Evolutionary conservation across 23 tunicate species (phyloP), one percentile per base, ranked within the genome.

Genomic region (Aplidium turbinatum): DNA sequence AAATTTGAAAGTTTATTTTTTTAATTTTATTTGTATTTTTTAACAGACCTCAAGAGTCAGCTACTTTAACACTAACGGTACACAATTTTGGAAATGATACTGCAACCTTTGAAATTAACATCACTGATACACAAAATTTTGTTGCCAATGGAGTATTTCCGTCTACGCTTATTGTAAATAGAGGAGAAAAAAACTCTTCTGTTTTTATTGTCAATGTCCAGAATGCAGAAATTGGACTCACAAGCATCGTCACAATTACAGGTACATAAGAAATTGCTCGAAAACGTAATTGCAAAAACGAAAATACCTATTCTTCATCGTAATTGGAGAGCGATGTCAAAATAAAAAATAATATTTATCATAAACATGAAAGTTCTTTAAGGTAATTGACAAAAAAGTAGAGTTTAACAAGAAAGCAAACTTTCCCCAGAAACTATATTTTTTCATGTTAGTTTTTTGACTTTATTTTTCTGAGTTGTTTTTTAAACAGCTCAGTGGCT

Each of bases 201-300:
- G 42, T 75, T 25, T 3, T 55, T 0, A 33, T 54, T 3, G 38
- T 38, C 21, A 54, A 68, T 3, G 28, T 53, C 2, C 20, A 57
- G 5, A 58, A 25, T 35, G 55, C 32, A 21, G 20, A 22, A 0
- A 55, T 57, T 36, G 80, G 80, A 21, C 57, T 68, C 1, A 26
- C 80, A 36, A 75, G 69, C 18, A 38, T 57, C 1, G 58, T 75
- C 31, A 75, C 80, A 6, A 31, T 75, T 27, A 75, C 80, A 19
- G 80, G 80, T 75, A 16, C 3, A 35, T 71, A 16, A 4, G 42
- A 62, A 28, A n/a, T n/a, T n/a, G n/a, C n/a, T n/a, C n/a, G n/a
- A n/a, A n/a, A n/a, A n/a, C n/a, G n/a, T n/a, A n/a, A n/a, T n/a
- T n/a, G n/a, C n/a, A n/a, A n/a, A n/a, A n/a, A n/a, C n/a, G n/a